Conservation (phyloP, 2,797 vertebrate species). For the Philypnodon macrostomus region DNA sequence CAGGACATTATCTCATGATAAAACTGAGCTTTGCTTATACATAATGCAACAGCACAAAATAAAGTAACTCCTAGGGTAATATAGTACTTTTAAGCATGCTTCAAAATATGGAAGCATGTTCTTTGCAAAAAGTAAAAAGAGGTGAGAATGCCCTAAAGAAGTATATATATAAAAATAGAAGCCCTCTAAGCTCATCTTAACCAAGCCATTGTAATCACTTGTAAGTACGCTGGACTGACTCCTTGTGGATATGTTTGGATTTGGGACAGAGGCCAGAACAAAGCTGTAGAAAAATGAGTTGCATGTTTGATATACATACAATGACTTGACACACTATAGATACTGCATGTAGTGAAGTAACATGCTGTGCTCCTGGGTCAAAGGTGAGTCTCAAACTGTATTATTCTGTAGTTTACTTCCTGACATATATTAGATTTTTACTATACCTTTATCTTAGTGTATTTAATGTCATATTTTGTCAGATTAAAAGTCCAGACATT, state of each 20-base stretch:
- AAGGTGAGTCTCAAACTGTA: neutral
- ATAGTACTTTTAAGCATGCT: neutral
- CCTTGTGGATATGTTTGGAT: no score
- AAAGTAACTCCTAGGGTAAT: no score
- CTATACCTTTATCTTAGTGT: no score
- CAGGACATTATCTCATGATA: conserved; percentile 30
- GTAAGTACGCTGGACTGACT: no score
- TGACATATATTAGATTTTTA: neutral
- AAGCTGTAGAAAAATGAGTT: no score
- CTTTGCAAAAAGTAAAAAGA: neutral
- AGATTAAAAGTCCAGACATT: neutral
- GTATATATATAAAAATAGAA: no score
- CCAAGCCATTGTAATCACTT: no score
- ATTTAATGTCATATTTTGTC: neutral
- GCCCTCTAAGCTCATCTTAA: no score
- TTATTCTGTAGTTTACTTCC: neutral
- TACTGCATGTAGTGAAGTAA: neutral
- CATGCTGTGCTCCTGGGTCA: neutral
- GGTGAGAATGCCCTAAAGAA: no score
- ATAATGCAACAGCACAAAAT: conserved; percentile 23
- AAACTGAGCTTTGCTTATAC: conserved; percentile 12
- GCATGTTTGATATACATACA: no score
- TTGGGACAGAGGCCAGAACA: no score
- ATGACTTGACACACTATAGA: neutral
- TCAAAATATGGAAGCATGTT: neutral